Base-by-base conservation (phyloP, 2,797 vertebrate genomes). In the Todus mexicanus region DNA sequence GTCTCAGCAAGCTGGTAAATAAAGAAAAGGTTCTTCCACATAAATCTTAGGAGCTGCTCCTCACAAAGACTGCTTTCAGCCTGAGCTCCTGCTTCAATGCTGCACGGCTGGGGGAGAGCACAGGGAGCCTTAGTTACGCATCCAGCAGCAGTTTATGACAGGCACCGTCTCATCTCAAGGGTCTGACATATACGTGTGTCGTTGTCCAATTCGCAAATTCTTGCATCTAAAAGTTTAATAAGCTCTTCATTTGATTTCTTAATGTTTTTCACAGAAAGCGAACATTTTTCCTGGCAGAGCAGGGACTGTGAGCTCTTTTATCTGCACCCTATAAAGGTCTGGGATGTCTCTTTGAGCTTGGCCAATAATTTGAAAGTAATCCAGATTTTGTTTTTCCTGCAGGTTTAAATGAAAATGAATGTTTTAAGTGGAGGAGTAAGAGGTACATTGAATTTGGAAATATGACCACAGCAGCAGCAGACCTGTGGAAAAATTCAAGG, bases 231-330 rank as follows among this genome's bases (percentile, higher is more conserved):
- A 94, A 95, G 82, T 96, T 95, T 95, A 94, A 95, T 93, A 95
- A 95, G 77, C 21, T 89, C 91, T 95, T 96, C 68, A 89, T 85
- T 93, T 92, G 95, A 90, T 96, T 97, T 95, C 89, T 94, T 96
- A 92, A 96, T 89, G 86, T 73, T 90, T 89, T 95, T 93, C 89
- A 95, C 87, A 95, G 94, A 95, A 94, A 95, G 91, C 57, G 94
- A 95, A 91, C 33, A 1, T 94, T 96, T 96, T 94, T 94, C 89
- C 94, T 95, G 94, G 94, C 95, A 90, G 91, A 93, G 90, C 48
- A 63, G 71, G 65, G 72, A 50, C 87, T 87, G 68, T 86, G 93
- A 91, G 85, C 54, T 90, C 70, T 97, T 96, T 95, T 95, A 96
- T 97, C 96, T 95, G 87, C 43, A 38, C 92, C 87, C 95, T 76